Conservation (phyloP, 2,888 invertebrate species). For the Podabrus alpinus region DNA sequence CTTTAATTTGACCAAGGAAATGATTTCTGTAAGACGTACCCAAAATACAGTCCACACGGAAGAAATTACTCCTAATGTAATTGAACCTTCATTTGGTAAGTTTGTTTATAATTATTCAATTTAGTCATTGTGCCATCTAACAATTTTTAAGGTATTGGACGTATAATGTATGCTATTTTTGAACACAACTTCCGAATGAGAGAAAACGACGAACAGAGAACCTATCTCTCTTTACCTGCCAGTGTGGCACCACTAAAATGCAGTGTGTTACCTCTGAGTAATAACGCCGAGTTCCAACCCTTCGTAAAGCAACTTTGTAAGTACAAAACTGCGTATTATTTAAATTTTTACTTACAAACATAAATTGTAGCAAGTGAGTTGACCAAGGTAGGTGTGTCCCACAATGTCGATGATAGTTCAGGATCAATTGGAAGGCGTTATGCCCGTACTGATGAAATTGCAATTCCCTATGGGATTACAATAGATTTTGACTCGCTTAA, state of each 20-base stretch:
- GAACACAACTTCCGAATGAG: conserved; percentile 94
- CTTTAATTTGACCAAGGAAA: conserved; percentile 74
- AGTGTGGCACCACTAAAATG: conserved; percentile 96
- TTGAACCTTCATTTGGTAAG: conserved; percentile 96
- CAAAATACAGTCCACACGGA: conserved; percentile 87
- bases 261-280: conserved; percentile 92
- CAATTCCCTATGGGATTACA: conserved; percentile 97
- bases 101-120: background rate
- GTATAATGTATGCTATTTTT: conserved; percentile 93
- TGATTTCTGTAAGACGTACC: conserved; percentile 79
- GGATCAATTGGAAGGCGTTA: conserved; percentile 97
- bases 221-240: conserved; percentile 89
- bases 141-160: conserved; percentile 68
- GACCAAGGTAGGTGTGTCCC: conserved; percentile 81
- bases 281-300: conserved; percentile 84
- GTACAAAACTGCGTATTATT: conserved; percentile 44
- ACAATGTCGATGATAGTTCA: conserved; percentile 92
- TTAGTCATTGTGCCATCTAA: background rate
- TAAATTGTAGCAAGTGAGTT: conserved; percentile 67
- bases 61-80: conserved; percentile 95
- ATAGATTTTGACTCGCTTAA: conserved; percentile 96
- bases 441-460: conserved; percentile 95
- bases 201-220: conserved; percentile 94
- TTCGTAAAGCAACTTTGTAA: conserved; percentile 81
- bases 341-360: background rate